Evolutionary conservation across 2,113 vertebrate species (phyloP), one percentile per base, ranked within the genome.

Genomic region (Galemys pyrenaicus): DNA sequence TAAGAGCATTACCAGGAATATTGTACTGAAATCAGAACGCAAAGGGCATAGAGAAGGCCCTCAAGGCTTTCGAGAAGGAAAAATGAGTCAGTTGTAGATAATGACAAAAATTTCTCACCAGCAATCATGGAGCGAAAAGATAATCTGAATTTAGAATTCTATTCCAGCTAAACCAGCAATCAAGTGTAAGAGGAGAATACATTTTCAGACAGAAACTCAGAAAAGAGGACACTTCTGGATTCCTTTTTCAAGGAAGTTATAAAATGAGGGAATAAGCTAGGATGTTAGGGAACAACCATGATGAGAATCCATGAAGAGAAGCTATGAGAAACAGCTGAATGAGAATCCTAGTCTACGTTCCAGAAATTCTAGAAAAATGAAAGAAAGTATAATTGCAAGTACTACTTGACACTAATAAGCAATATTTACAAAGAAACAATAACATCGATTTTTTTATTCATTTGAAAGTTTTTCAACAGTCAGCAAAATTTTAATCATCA

Each of bases 121-220:
- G 67, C 2, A 17, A 46, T 30, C 19, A 65, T 74, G 65, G 56
- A n/a, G 15, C 13, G 35, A 86, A 46, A 73, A 32, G 46, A 79
- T 28, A 13, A 54, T 54, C 41, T 90, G n/a, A 70, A 56, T 79
- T 46, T 37, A 65, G 81, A 91, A 64, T 91, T 91, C 35, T 80
- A 46, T 80, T 80, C 64, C 82, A 80, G 37, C 74, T 73, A 94
- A 91, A 86, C 46, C 86, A 94, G 37, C 81, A 54, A 80, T 79
- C 12, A 79, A 28, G 26, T 37, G 1, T 49, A 20, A 54, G 7
- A 54, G 51, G 26, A 51, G 24, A 87, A 39, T 62, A 89, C 17
- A 58, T 8, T 71, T 78, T 46, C 30, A 44, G 28, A n/a, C n/a
- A 62, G 39, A 35, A 26, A 60, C 62, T 70, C 28, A 24, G 79